These are phyloP conservation scores for Hirtodrosophila duncani DNA, from an alignment of 2,888 invertebrate species.

Conservation along the genomic window DNA sequence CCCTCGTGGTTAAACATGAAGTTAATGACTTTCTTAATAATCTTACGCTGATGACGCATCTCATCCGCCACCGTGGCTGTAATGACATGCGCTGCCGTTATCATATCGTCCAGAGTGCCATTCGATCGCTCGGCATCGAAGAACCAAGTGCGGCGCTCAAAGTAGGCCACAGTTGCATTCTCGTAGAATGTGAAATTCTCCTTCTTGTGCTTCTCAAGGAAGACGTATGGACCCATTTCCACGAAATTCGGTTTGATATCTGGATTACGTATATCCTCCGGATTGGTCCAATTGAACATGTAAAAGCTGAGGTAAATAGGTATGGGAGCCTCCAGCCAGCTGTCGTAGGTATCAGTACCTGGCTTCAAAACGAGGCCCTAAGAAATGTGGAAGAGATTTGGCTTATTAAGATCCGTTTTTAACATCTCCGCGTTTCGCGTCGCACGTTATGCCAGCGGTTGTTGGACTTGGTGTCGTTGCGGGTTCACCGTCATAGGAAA, in stretches of 20 bases:
- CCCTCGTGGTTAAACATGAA: constrained; percentile 80
- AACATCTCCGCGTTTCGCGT: too few relatives aligned
- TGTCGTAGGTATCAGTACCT: constrained; percentile 82
- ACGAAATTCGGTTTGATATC: constrained; percentile 81
- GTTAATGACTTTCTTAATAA: constrained; percentile 80
- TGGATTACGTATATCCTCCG: constrained; percentile 80
- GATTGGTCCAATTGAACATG: constrained; percentile 89
- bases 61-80: constrained; percentile 83
- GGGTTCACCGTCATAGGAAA: too few relatives aligned
- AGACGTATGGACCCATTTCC: constrained; percentile 83
- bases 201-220: constrained; percentile 76
- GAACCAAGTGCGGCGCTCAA: constrained; percentile 86
- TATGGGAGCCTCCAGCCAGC: constrained; percentile 90
- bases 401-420: too few relatives aligned
- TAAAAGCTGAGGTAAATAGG: constrained; percentile 88
- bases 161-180: constrained; percentile 87
- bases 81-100: constrained; percentile 88
- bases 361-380: constrained; percentile 83
- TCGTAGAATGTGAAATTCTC: constrained; percentile 82
- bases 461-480: too few relatives aligned
- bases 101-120: constrained; percentile 83
- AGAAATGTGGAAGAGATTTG: not conserved
- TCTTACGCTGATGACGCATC: constrained; percentile 78
- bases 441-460: too few relatives aligned
- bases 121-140: constrained; percentile 84